Conservation (phyloP, 2,113 vertebrate genomes). For the Geococcyx californianus region DNA sequence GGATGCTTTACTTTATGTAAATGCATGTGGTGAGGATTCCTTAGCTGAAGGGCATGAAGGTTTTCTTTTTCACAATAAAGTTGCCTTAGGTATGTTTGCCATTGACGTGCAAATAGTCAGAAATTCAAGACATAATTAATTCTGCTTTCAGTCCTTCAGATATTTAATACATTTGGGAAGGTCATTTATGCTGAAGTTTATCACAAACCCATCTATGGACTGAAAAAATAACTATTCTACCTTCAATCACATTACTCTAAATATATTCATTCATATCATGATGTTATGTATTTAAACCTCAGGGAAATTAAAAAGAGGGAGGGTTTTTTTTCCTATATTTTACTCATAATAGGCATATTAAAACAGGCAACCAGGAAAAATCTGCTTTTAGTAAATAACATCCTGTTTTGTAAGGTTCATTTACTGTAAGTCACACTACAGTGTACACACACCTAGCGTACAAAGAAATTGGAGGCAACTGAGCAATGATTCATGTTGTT, state of each 20-base stretch:
- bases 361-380: neutral
- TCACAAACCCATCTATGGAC: neutral
- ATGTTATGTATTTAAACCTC: neutral
- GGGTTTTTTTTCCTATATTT: neutral
- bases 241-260: neutral
- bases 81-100: neutral
- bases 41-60: neutral
- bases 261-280: neutral
- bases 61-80: neutral
- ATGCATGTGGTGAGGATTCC: neutral
- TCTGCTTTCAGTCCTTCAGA: neutral
- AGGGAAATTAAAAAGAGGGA: neutral
- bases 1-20: neutral
- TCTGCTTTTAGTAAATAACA: neutral
- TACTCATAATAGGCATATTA: neutral
- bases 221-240: neutral
- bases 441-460: neutral
- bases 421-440: neutral
- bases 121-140: neutral
- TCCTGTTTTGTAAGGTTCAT: neutral
- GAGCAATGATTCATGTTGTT: neutral
- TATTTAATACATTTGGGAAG: conserved; percentile 1
- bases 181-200: conserved; percentile 9
- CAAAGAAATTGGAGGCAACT: neutral
- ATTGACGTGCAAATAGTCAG: neutral